A percentile compares a stretch with the other conserved stretches of the same genome.
These are phyloP conservation scores for Fratercula arctica DNA, from an alignment of 2,797 vertebrate species.

Conservation along the genomic window DNA sequence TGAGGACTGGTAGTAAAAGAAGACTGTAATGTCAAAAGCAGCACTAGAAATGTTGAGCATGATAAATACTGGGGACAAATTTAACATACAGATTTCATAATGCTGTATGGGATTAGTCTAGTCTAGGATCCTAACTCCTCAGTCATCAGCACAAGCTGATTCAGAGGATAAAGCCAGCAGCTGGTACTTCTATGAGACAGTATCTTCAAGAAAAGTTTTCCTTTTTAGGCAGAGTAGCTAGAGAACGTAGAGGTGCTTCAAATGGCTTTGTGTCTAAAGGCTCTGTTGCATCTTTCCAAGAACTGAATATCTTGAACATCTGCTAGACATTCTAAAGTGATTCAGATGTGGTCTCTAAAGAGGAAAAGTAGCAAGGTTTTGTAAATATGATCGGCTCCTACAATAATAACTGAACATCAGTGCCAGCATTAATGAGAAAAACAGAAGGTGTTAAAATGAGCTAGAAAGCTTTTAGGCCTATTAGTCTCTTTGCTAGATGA, in stretches of 20 bases:
- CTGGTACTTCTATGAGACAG: background rate
- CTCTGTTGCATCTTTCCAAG: background rate
- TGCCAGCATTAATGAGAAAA: conserved; percentile 37
- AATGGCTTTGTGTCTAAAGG: background rate
- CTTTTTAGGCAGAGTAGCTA: background rate
- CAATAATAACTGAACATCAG: conserved; percentile 25
- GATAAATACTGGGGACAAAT: background rate
- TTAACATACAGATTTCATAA: background rate
- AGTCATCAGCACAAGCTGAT: background rate
- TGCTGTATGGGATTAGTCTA: background rate
- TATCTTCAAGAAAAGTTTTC: background rate
- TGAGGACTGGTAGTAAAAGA: background rate
- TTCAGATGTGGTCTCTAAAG: background rate
- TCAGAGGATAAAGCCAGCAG: background rate
- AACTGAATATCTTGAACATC: background rate
- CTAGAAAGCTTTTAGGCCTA: conserved; percentile 8
- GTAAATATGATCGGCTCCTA: conserved; percentile 8
- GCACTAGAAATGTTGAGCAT: background rate
- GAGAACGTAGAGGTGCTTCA: background rate
- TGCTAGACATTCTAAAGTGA: background rate
- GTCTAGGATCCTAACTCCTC: background rate
- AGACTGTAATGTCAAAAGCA: background rate
- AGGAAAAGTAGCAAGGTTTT: background rate
- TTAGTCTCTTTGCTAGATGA: conserved; percentile 22
- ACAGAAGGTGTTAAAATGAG: conserved; percentile 30